phyloP scores from a whole-genome alignment of 2,113 vertebrate species.

The Pteropus alecto region DNA sequence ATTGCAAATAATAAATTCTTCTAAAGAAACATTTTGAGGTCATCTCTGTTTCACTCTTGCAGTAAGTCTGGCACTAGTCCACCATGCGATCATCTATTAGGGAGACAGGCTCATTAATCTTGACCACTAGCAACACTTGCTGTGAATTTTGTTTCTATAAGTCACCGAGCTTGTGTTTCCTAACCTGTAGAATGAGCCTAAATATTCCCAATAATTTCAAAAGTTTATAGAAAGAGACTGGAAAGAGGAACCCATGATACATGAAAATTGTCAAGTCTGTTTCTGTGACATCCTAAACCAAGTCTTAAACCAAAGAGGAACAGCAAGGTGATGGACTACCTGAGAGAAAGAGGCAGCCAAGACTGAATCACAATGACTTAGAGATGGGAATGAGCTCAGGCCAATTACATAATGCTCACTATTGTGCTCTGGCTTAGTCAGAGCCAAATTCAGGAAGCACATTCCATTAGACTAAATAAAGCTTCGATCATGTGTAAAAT shows the following conservation, averaged over 20 bases:
- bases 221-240: neutral
- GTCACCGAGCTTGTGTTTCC: neutral
- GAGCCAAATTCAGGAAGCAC: slow-evolving; percentile 95
- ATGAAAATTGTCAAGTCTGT: neutral
- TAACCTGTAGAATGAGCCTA: neutral
- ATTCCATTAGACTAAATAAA: slow-evolving; percentile 98
- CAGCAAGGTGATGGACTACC: slow-evolving; percentile 75
- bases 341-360: slow-evolving; percentile 75
- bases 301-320: slow-evolving; percentile 69
- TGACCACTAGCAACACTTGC: neutral
- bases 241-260: neutral
- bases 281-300: neutral
- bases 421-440: slow-evolving; percentile 93
- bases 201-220: neutral
- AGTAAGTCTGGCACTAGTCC: neutral
- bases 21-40: neutral
- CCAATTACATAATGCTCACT: slow-evolving; percentile 92
- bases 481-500: slow-evolving; percentile 98
- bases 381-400: slow-evolving; percentile 90
- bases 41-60: neutral
- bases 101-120: slow-evolving; percentile 28
- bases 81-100: neutral
- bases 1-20: neutral
- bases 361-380: slow-evolving; percentile 87
- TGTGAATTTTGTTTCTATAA: slow-evolving; percentile 35